These are phyloP conservation scores for Gasterosteus aculeatus DNA, from an alignment of 2,113 vertebrate species.

Conservation along the genomic window DNA sequence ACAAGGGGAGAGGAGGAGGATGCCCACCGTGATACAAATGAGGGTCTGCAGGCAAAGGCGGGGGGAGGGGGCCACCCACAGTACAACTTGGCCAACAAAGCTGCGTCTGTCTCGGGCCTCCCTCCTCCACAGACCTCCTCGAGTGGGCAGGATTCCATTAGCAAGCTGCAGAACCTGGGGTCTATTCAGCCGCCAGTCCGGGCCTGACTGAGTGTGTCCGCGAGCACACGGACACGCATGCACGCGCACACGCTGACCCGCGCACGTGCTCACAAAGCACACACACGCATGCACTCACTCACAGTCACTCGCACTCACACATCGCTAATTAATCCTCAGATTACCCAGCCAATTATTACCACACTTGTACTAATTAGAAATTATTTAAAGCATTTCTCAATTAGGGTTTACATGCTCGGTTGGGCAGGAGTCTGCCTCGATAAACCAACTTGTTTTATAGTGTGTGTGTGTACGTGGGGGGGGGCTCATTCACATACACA, in stretches of 20 bases:
- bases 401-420: constrained; percentile 88
- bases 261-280: constrained; percentile 80
- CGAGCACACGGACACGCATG: constrained; percentile 69
- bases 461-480: background rate
- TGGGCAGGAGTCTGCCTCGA: constrained; percentile 76
- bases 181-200: constrained; percentile 84
- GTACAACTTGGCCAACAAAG: constrained; percentile 91
- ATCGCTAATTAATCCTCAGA: constrained; percentile 93
- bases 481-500: constrained; percentile 48
- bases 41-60: constrained; percentile 80
- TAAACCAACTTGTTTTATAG: constrained; percentile 76
- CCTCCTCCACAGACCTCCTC: constrained; percentile 86
- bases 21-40: constrained; percentile 94
- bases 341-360: constrained; percentile 91
- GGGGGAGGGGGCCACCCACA: constrained; percentile 89
- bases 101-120: constrained; percentile 89
- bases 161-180: constrained; percentile 86
- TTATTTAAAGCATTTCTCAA: constrained; percentile 90
- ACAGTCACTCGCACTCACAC: constrained; percentile 81
- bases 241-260: constrained; percentile 68
- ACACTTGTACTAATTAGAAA: constrained; percentile 93
- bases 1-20: constrained; percentile 67
- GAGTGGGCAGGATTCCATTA: constrained; percentile 89
- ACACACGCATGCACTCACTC: constrained; percentile 80
- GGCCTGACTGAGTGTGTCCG: constrained; percentile 70